Conservation (phyloP, 2,113 vertebrate species). For the Chroicocephalus ridibundus region DNA sequence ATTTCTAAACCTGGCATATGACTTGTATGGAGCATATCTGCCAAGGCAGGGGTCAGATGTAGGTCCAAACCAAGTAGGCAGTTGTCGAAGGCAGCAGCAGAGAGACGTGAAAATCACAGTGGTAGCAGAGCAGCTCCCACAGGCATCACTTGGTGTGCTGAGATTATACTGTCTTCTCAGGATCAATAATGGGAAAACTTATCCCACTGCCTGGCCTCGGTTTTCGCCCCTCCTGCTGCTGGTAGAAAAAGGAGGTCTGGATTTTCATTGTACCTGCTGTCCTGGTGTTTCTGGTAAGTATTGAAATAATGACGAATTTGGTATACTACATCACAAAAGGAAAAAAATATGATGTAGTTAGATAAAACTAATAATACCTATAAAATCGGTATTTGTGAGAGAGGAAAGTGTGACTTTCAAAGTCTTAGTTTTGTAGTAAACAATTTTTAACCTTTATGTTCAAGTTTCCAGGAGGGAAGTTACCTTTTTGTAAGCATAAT, state of each 20-base stretch:
- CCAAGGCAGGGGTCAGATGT: neutral
- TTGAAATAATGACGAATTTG: neutral
- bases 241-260: neutral
- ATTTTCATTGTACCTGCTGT: neutral
- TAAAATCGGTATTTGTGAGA: neutral
- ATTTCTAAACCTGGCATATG: neutral
- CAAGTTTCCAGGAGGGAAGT: neutral
- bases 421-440: neutral
- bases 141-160: neutral
- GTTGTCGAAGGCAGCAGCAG: neutral
- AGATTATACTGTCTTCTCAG: neutral
- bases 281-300: neutral
- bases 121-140: neutral
- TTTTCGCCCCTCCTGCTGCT: neutral
- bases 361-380: neutral
- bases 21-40: neutral
- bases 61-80: neutral
- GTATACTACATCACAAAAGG: neutral
- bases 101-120: neutral
- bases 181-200: neutral
- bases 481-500: neutral
- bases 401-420: neutral
- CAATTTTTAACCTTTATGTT: neutral
- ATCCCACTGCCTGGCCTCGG: neutral
- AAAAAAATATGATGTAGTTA: neutral